A percentile compares a stretch with the other conserved stretches of the same genome.
These are phyloP conservation scores for Seriola aureovittata DNA, from an alignment of 2,113 vertebrate genomes.

Conservation along the genomic window DNA sequence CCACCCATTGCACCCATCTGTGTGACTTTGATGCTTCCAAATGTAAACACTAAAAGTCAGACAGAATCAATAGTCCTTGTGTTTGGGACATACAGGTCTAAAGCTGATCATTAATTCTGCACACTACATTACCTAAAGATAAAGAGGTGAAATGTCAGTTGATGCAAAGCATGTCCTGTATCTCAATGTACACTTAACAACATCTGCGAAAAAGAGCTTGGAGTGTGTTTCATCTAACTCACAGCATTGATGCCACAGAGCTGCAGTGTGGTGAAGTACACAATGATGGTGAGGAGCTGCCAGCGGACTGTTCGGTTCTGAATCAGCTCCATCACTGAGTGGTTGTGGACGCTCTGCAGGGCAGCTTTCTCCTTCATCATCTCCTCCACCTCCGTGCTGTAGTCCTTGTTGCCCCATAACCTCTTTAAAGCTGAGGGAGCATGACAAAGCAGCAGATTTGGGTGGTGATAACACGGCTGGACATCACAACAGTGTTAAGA, in stretches of 20 bases:
- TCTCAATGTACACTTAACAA: conserved; percentile 14
- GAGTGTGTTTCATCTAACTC: conserved; percentile 48
- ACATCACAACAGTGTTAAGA: background rate
- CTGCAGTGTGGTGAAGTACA: conserved; percentile 81
- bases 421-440: conserved; percentile 79
- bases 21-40: no score
- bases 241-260: conserved; percentile 89
- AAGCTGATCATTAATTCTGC: background rate
- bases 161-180: background rate
- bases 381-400: conserved; percentile 82
- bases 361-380: conserved; percentile 85
- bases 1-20: no score
- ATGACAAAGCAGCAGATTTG: conserved; percentile 1
- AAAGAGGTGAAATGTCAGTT: background rate
- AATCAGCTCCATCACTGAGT: conserved; percentile 81
- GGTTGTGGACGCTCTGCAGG: conserved; percentile 69
- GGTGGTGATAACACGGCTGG: background rate
- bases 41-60: background rate
- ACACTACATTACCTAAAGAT: background rate
- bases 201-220: background rate
- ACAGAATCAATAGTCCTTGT: background rate
- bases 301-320: conserved; percentile 76
- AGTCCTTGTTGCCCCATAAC: conserved; percentile 85
- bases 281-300: conserved; percentile 81
- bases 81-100: background rate